Percentiles rank a stretch among this genome's conserved stretches.
These are phyloP conservation scores for Agrotis exclamationis DNA, from an alignment of 2,888 invertebrate genomes.

Conservation along the genomic window DNA sequence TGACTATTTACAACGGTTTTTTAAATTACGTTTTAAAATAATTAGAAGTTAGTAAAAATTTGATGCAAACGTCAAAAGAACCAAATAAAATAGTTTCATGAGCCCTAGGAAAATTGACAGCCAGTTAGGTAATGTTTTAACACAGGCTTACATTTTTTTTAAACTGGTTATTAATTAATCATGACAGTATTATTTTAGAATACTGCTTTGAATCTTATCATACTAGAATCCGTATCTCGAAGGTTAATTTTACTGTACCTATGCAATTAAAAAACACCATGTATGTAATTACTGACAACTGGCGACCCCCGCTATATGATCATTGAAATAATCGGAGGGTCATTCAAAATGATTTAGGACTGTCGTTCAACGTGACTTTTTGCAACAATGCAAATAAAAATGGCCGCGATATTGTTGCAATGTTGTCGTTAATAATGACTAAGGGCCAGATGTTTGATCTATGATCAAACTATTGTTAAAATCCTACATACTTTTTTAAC, in stretches of 20 bases:
- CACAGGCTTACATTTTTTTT: no score
- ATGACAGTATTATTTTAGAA: no score
- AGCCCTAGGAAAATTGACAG: neutral
- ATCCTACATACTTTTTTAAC: no score
- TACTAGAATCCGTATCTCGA: no score
- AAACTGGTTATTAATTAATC: no score
- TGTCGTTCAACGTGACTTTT: neutral
- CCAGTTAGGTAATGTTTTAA: no score
- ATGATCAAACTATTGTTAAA: no score
- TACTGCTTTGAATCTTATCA: no score
- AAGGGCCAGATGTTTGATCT: no score
- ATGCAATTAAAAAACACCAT: conserved; percentile 7
- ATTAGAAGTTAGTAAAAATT: no score
- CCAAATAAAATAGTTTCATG: neutral
- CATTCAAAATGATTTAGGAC: conserved; percentile 4
- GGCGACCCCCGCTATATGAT: neutral
- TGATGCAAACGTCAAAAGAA: neutral
- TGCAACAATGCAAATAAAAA: neutral
- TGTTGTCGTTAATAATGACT: neutral
- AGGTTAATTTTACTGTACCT: neutral
- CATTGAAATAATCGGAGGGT: conserved; percentile 6
- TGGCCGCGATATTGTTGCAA: neutral
- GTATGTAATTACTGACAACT: conserved; percentile 15
- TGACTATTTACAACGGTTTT: neutral
- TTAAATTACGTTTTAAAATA: neutral